A percentile compares a stretch with the other conserved stretches of the same genome.
Evolutionary conservation across 2,888 invertebrate genomes (phyloP).

Genomic region (Diachrysia chrysitis): DNA sequence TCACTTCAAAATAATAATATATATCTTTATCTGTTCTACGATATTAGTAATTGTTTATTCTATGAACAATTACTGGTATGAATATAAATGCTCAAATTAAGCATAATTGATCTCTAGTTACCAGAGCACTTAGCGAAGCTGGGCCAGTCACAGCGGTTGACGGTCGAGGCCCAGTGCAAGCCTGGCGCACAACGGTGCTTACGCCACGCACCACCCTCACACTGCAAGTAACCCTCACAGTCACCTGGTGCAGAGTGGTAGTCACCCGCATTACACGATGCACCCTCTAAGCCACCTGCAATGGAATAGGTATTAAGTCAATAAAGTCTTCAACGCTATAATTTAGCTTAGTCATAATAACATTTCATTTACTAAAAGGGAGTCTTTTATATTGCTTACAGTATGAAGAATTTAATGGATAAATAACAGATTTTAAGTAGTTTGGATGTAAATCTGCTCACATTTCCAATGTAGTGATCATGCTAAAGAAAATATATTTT

Average conservation of each 20-base stretch:
- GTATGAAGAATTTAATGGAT: neutral
- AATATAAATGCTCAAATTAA: neutral
- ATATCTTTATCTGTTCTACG: neutral
- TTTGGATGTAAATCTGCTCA: no score
- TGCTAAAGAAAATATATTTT: no score
- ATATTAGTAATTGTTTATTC: neutral
- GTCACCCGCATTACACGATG: slow-evolving; percentile 80
- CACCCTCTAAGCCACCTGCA: slow-evolving; percentile 85
- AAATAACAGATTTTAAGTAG: no score
- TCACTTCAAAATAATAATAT: neutral
- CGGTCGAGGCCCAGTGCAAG: slow-evolving; percentile 93
- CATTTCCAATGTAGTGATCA: no score
- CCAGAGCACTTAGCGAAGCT: slow-evolving; percentile 91
- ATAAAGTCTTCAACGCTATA: neutral
- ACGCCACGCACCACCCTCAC: slow-evolving; percentile 92
- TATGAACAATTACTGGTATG: neutral
- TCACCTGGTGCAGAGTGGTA: slow-evolving; percentile 90
- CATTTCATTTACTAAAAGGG: no score
- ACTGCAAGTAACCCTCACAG: slow-evolving; percentile 94
- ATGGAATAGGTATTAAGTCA: slow-evolving; percentile 70
- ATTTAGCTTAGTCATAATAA: no score
- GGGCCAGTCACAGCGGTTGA: slow-evolving; percentile 95
- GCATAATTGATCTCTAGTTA: slow-evolving; percentile 42
- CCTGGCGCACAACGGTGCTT: slow-evolving; percentile 94
- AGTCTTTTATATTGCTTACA: no score